Percentiles rank a stretch among this genome's conserved stretches.
phyloP scores from a whole-genome alignment of 2,113 vertebrate genomes.

The Dromiciops gliroides region DNA sequence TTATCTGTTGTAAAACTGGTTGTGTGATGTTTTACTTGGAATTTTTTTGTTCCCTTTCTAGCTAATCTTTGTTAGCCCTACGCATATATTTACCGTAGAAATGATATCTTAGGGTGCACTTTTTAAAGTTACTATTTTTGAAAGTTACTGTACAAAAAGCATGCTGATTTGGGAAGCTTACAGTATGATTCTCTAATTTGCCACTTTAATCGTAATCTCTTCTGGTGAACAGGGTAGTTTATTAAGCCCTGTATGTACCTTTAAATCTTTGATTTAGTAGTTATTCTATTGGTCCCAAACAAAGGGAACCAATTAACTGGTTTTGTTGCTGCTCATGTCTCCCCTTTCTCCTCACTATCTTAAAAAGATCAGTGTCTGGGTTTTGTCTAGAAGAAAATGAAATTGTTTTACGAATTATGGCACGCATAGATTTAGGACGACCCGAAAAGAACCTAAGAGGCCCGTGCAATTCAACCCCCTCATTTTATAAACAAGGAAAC shows the following conservation, averaged over 20 bases:
- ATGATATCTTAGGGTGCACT: neutral
- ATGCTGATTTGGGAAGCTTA: slow-evolving; percentile 42
- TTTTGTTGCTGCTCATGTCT: slow-evolving; percentile 44
- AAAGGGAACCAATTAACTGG: slow-evolving; percentile 56
- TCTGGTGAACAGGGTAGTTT: neutral
- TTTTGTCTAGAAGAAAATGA: neutral
- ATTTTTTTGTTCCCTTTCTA: slow-evolving; percentile 13
- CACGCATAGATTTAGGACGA: neutral
- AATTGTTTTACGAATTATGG: neutral
- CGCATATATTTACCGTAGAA: neutral
- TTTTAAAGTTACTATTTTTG: slow-evolving; percentile 67
- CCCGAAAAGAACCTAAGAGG: neutral
- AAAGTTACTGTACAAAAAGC: slow-evolving; percentile 37
- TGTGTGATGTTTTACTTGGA: slow-evolving; percentile 56
- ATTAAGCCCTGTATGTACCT: slow-evolving; percentile 29
- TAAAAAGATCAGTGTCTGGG: neutral
- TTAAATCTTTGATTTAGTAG: slow-evolving; percentile 29
- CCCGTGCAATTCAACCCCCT: neutral
- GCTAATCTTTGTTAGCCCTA: slow-evolving; percentile 57
- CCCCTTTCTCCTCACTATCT: neutral
- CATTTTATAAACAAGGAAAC: neutral
- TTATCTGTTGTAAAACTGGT: slow-evolving; percentile 44
- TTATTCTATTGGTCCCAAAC: slow-evolving; percentile 50
- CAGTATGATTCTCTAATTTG: slow-evolving; percentile 35
- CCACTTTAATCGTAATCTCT: slow-evolving; percentile 27